A percentile compares a stretch with the other conserved stretches of the same genome.
Evolutionary conservation across 1,140 invertebrate species (phyloP).

Genomic region (Wiebesia pumilae): DNA sequence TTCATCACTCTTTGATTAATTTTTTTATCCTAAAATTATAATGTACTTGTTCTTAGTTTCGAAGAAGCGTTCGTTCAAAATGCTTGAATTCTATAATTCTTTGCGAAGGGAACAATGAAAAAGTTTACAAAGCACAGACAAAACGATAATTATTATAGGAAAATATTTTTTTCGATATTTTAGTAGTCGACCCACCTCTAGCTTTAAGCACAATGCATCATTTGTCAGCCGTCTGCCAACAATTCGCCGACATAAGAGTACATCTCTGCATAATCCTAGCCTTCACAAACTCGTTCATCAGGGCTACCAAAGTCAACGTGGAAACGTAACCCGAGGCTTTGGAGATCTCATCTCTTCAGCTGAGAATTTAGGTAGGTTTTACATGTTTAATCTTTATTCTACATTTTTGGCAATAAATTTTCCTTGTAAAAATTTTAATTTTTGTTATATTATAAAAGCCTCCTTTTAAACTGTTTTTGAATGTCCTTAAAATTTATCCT

Average conservation of each 20-base stretch:
- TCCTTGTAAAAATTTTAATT: background rate
- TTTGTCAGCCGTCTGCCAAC: conserved; percentile 91
- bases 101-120: background rate
- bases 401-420: background rate
- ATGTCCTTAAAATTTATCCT: no score
- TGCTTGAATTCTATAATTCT: conserved; percentile 2
- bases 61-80: no score
- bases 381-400: background rate
- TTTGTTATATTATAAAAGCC: no score
- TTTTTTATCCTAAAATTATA: no score
- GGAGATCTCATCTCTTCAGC: conserved; percentile 82
- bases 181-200: conserved; percentile 81
- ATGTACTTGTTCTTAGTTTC: no score
- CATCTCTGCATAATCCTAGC: conserved; percentile 82
- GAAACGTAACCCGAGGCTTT: conserved; percentile 74
- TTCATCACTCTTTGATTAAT: no score
- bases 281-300: conserved; percentile 76
- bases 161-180: conserved; percentile 54
- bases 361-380: conserved; percentile 82
- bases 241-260: conserved; percentile 87
- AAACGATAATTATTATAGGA: background rate
- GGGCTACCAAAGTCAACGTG: conserved; percentile 65
- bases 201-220: conserved; percentile 93
- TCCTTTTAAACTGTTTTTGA: no score
- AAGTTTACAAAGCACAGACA: conserved; percentile 23